Percentiles rank a stretch among this genome's conserved stretches.
Conservation (phyloP, 2,888 invertebrate genomes). For the Prosapia bicincta region DNA sequence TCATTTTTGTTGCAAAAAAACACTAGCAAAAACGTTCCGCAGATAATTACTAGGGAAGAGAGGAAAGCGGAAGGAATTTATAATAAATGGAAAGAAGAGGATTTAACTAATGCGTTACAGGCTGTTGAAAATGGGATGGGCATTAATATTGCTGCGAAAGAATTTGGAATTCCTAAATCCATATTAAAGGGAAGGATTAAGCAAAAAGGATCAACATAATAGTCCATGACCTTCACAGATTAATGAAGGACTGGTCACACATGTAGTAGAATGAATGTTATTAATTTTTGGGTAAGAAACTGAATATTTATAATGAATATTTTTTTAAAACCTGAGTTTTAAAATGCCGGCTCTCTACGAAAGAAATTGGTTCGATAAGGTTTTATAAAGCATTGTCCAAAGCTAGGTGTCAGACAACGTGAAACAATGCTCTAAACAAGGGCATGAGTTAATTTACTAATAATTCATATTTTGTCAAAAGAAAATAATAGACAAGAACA, state of each 20-base stretch:
- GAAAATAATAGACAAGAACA: no score
- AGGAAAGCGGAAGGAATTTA: slow-evolving; percentile 3
- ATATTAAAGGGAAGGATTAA: not conserved
- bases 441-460: no score
- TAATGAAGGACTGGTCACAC: not conserved
- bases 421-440: no score
- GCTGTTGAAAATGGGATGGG: slow-evolving; percentile 4
- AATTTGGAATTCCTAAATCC: not conserved
- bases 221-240: not conserved
- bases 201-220: not conserved
- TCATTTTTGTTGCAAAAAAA: no score
- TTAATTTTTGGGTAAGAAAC: not conserved
- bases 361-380: no score
- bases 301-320: no score
- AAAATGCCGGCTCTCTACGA: no score
- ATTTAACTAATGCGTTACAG: not conserved
- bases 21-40: no score
- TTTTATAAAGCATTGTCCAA: no score
- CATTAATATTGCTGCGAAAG: not conserved
- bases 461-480: no score
- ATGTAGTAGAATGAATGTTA: not conserved
- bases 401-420: no score
- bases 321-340: no score
- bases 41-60: not conserved
- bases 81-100: not conserved